A percentile compares a stretch with the other conserved stretches of the same genome.
Evolutionary conservation across 2,113 vertebrate genomes (phyloP).

Genomic region (Cryptotis parvus): DNA sequence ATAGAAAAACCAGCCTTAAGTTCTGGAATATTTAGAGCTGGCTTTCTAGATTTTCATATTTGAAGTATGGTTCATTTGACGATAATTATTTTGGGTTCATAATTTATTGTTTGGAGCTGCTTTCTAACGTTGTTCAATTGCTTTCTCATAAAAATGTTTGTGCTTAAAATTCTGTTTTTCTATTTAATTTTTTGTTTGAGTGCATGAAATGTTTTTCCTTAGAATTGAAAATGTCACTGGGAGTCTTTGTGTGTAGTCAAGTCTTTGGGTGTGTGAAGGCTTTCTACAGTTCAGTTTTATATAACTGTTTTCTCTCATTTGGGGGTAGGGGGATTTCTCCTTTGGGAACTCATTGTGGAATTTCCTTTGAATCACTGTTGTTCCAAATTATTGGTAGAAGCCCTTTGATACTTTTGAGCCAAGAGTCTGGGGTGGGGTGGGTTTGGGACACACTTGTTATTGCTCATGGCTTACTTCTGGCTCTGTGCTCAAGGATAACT

Average conservation of each 20-base stretch:
- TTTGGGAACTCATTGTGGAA: neutral
- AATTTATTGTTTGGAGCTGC: neutral
- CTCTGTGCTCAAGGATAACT: too few relatives aligned
- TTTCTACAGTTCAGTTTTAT: constrained; percentile 32
- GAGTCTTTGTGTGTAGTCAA: neutral
- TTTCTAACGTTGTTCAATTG: neutral
- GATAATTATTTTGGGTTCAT: constrained; percentile 36
- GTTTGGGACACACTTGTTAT: too few relatives aligned
- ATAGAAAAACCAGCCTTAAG: constrained; percentile 15
- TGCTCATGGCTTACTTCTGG: too few relatives aligned
- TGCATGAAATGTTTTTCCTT: neutral
- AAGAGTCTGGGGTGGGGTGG: too few relatives aligned
- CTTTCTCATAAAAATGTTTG: constrained; percentile 14
- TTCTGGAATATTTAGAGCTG: neutral
- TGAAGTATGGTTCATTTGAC: constrained; percentile 10
- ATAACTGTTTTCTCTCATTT: constrained; percentile 8
- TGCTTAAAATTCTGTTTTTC: constrained; percentile 29
- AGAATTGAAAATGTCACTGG: constrained; percentile 5
- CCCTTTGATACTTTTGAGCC: too few relatives aligned
- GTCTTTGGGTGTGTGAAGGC: neutral
- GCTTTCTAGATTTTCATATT: neutral
- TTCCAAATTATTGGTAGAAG: neutral
- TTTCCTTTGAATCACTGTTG: neutral
- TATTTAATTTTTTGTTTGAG: neutral
- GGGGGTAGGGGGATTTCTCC: neutral